phyloP scores from a whole-genome alignment of 2,113 vertebrate genomes.

The Saimiri boliviensis region DNA sequence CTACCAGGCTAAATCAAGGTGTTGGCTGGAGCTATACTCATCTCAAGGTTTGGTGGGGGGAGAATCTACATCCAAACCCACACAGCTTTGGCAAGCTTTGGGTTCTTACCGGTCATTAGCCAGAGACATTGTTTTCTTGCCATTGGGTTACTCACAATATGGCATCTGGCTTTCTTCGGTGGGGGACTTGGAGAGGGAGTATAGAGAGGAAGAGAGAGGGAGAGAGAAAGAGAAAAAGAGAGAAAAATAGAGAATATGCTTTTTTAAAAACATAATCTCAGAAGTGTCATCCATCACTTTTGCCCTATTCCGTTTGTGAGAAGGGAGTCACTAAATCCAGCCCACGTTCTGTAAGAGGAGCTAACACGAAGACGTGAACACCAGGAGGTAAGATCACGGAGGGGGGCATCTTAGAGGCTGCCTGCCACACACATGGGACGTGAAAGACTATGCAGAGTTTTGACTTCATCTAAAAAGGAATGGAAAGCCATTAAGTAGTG shows the following conservation, averaged over 20 bases:
- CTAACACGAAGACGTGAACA: background rate
- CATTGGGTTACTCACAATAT: background rate
- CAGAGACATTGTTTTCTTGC: background rate
- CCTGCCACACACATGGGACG: background rate
- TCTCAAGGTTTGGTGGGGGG: background rate
- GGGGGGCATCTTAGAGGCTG: background rate
- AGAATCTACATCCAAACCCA: background rate
- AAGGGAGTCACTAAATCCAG: background rate
- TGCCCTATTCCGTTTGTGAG: background rate
- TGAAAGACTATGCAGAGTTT: background rate
- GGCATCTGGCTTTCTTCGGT: background rate
- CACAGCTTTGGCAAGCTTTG: background rate
- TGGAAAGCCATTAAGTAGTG: background rate
- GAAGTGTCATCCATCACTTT: background rate
- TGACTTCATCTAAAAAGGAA: background rate
- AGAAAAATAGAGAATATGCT: background rate
- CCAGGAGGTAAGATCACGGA: background rate
- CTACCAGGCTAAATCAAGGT: background rate
- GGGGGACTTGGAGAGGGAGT: fast-evolving
- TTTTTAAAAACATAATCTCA: background rate
- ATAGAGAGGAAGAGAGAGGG: too few relatives aligned
- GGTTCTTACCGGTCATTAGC: background rate
- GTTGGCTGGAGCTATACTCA: background rate
- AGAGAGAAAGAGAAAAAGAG: background rate
- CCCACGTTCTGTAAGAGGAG: background rate